phyloP scores from a whole-genome alignment of 1,140 invertebrate species.

The Orussus abietinus region DNA sequence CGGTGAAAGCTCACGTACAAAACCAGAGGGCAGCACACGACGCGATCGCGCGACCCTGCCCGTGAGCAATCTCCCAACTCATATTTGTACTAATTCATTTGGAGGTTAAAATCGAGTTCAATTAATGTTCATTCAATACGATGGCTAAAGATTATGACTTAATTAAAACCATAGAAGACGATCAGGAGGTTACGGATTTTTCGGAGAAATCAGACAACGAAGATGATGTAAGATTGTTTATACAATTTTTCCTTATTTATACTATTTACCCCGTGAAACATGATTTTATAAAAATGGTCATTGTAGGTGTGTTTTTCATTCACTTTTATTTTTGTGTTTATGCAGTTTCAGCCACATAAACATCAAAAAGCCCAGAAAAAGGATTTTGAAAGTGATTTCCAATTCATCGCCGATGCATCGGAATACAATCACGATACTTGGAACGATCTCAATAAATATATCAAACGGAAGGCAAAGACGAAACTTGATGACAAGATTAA shows the following conservation, averaged over 20 bases:
- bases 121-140: no score
- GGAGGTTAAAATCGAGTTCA: no score
- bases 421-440: conserved; percentile 81
- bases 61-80: no score
- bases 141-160: conserved; percentile 43
- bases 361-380: conserved; percentile 66
- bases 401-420: conserved; percentile 67
- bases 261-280: conserved; percentile 4
- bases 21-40: no score
- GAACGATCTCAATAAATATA: conserved; percentile 80
- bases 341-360: conserved; percentile 75
- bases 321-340: conserved; percentile 18
- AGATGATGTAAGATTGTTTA: conserved; percentile 62
- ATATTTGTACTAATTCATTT: no score
- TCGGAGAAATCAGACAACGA: conserved; percentile 80
- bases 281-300: conserved; percentile 1
- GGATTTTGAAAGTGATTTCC: conserved; percentile 71
- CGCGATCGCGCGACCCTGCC: no score
- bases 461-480: conserved; percentile 73
- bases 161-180: conserved; percentile 73
- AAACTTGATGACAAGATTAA: conserved; percentile 85
- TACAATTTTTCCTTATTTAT: conserved; percentile 13
- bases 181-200: conserved; percentile 71
- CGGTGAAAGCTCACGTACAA: no score
- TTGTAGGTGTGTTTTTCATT: neutral